Percentiles rank a stretch among this genome's conserved stretches.
Conservation (phyloP, 2,113 vertebrate species). For the Pimephales promelas region DNA sequence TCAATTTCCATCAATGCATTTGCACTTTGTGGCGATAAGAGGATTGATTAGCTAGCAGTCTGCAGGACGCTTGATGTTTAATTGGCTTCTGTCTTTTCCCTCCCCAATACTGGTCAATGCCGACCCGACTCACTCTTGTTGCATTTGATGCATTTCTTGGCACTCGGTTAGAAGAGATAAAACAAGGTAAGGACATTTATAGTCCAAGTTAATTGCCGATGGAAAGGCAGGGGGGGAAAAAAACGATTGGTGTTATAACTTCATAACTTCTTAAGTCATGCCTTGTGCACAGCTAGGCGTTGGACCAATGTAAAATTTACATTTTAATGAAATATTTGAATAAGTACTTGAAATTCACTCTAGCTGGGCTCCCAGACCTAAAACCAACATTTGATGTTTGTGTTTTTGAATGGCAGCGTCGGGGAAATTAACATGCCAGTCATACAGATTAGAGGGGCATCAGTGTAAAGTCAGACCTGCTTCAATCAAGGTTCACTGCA, state of each 20-base stretch:
- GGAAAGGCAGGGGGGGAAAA: constrained; percentile 57
- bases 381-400: constrained; percentile 84
- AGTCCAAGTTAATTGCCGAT: constrained; percentile 78
- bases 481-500: constrained; percentile 77
- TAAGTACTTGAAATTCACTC: constrained; percentile 86
- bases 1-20: constrained; percentile 75
- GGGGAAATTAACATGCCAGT: constrained; percentile 81
- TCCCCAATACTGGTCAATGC: constrained; percentile 68
- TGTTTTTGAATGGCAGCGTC: constrained; percentile 84
- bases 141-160: constrained; percentile 70
- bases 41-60: constrained; percentile 74
- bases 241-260: constrained; percentile 75
- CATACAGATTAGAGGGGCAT: constrained; percentile 81
- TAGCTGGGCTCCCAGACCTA: constrained; percentile 76
- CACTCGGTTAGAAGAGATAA: constrained; percentile 69
- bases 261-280: constrained; percentile 85
- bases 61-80: constrained; percentile 68
- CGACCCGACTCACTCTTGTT: constrained; percentile 64
- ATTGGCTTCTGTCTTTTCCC: constrained; percentile 62
- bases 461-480: constrained; percentile 78
- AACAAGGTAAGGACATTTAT: constrained; percentile 77
- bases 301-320: constrained; percentile 80
- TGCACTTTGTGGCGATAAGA: constrained; percentile 76
- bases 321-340: constrained; percentile 90
- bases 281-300: constrained; percentile 80